phyloP scores from a whole-genome alignment of 2,113 vertebrate genomes.

The Saguinus imperator region DNA sequence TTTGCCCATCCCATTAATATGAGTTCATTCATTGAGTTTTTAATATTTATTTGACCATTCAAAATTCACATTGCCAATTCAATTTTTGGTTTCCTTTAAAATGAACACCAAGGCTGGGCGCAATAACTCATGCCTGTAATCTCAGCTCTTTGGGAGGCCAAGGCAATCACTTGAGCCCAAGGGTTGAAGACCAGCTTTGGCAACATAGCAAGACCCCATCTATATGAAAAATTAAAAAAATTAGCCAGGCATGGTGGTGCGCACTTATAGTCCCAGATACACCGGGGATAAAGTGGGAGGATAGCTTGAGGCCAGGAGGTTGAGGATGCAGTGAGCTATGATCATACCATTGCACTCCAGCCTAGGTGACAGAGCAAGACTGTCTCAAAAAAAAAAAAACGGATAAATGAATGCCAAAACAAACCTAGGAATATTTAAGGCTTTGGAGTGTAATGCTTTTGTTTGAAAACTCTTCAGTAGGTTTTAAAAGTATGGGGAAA shows the following conservation, averaged over 20 bases:
- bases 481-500: not conserved
- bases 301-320: too few species aligned
- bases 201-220: too few species aligned
- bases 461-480: not conserved
- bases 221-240: too few species aligned
- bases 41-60: not conserved
- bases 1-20: not conserved
- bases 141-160: too few species aligned
- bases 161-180: too few species aligned
- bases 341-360: too few species aligned
- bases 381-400: not conserved
- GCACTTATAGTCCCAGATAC: too few species aligned
- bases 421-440: not conserved
- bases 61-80: constrained; percentile 4
- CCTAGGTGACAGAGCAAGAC: not conserved
- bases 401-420: not conserved
- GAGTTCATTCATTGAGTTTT: not conserved
- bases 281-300: too few species aligned
- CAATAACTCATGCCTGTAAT: too few species aligned
- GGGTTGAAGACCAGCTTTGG: too few species aligned
- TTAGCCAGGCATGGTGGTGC: too few species aligned
- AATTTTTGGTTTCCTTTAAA: not conserved
- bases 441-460: not conserved
- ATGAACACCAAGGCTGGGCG: not conserved
- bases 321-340: too few species aligned